Conservation (phyloP, 2,888 invertebrate genomes). For the Eristalinus sepulchralis region DNA sequence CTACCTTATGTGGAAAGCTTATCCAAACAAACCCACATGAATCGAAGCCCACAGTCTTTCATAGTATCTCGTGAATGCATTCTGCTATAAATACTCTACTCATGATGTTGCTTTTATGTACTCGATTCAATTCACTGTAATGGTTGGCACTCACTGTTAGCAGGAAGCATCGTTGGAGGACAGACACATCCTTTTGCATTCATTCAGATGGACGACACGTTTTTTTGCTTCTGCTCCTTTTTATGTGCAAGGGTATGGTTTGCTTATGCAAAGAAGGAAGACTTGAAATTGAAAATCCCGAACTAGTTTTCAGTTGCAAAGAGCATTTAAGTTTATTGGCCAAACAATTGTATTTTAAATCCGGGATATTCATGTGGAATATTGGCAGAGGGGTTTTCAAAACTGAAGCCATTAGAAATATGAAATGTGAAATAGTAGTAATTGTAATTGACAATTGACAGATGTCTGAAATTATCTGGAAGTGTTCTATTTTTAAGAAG, state of each 20-base stretch:
- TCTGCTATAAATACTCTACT: constrained; percentile 29
- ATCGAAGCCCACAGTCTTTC: constrained; percentile 20
- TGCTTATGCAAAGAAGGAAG: background rate
- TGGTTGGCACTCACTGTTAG: constrained; percentile 5
- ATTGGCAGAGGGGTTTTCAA: too few relatives aligned
- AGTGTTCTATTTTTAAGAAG: too few relatives aligned
- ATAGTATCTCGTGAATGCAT: constrained; percentile 14
- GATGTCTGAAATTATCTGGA: too few relatives aligned
- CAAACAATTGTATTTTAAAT: background rate
- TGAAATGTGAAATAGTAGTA: too few relatives aligned
- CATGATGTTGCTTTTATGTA: background rate
- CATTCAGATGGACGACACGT: background rate
- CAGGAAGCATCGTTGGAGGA: constrained; percentile 48
- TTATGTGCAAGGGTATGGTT: background rate
- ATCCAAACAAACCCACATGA: constrained; percentile 53
- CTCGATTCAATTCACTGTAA: constrained; percentile 21
- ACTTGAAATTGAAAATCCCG: background rate
- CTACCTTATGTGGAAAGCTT: constrained; percentile 36
- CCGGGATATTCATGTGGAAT: background rate
- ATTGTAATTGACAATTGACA: too few relatives aligned
- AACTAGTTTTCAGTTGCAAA: background rate
- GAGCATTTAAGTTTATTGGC: background rate
- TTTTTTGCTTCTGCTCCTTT: background rate
- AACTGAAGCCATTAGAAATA: too few relatives aligned
- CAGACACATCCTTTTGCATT: background rate